Base-by-base conservation (phyloP, 2,888 invertebrate genomes). In the Leucoma salicis region DNA sequence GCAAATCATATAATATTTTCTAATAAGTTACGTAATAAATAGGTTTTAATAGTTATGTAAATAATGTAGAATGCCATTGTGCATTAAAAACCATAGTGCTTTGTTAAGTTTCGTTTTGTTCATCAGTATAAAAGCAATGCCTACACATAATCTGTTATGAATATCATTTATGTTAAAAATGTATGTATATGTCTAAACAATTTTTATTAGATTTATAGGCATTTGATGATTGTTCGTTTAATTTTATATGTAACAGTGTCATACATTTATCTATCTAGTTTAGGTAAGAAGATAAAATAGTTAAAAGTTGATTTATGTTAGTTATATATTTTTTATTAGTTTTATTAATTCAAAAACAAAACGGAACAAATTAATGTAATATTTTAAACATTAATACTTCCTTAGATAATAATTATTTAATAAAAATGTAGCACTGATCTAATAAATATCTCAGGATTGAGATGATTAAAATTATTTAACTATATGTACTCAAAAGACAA, bases 291-390 rank as follows among this genome's bases (percentile, higher is more conserved):
- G 35, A 35, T 29, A 29, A 11, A 2, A 27, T 27, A 27, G 10
- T 7, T 25, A 25, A 18, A 18, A 28, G 39, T 47, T 48, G 37
- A 42, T 54, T 46, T 33, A 48, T 44, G 41, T 48, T 57, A 29
- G 14, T 12, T 29, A 46, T 46, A 43, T 40, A 48, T 45, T 36
- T 31, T 46, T 12, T 31, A 49, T 42, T 52, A 36, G 41, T 31
- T 39, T 46, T 46, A 48, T 49, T 60, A 59, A 46, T 59, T 57
- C 46, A 53, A 61, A 61, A 58, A 53, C 43, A 56, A 52, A 47
- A 53, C 14, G 1, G 68, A 69, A 67, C 69, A 69, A 69, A 69
- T 60, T 66, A 61, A n/a, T n/a, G n/a, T n/a, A n/a, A n/a, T n/a
- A n/a, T n/a, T n/a, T n/a, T n/a, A n/a, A n/a, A 50, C 49, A 49